These are phyloP conservation scores for Sphaerodactylus townsendi DNA, from an alignment of 2,113 vertebrate species.

Conservation along the genomic window DNA sequence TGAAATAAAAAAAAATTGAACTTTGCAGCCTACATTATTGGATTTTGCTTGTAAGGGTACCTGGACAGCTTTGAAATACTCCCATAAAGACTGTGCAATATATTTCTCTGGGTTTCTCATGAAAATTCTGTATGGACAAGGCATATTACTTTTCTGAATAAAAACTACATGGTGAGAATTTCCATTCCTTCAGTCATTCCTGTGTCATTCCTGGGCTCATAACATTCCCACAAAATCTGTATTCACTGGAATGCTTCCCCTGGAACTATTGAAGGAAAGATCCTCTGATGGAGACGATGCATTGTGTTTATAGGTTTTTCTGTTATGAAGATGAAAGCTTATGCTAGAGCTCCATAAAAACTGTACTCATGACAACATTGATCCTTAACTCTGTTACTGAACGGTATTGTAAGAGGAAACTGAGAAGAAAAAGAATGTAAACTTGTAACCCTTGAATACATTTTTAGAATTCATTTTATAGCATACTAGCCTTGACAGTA, in stretches of 20 bases:
- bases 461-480: neutral
- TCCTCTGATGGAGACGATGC: neutral
- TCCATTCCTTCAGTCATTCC: neutral
- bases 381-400: neutral
- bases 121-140: neutral
- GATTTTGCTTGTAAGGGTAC: neutral
- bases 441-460: neutral
- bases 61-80: neutral
- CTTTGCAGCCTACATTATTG: neutral
- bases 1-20: neutral
- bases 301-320: neutral
- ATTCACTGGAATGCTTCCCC: neutral
- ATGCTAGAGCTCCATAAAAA: neutral
- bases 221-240: neutral
- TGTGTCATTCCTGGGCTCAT: too few species aligned
- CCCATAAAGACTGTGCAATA: neutral
- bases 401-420: conserved; percentile 3
- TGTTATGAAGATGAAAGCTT: neutral
- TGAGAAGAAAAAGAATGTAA: neutral
- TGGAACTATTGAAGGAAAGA: neutral
- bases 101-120: neutral
- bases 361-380: neutral
- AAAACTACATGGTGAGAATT: neutral
- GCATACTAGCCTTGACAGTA: neutral
- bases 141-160: neutral